A percentile compares a stretch with the other conserved stretches of the same genome.
Conservation (phyloP, 2,113 vertebrate species). For the Rattus rattus region DNA sequence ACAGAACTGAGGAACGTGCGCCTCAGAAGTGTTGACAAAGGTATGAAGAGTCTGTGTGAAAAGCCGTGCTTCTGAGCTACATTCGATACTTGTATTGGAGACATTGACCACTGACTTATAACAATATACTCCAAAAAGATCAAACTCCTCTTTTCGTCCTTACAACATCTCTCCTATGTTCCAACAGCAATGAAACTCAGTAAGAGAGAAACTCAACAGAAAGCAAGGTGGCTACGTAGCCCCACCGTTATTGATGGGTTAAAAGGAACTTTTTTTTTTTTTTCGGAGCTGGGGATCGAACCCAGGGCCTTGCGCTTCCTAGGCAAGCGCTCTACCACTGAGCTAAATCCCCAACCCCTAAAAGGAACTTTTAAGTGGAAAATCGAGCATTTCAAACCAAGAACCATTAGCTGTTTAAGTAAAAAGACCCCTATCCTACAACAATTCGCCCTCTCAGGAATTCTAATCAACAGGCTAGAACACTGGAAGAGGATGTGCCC, state of each 20-base stretch:
- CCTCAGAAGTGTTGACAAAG: background rate
- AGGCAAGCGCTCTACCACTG: too few relatives aligned
- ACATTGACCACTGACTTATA: background rate
- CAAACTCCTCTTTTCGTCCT: background rate
- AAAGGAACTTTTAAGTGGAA: background rate
- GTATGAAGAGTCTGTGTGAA: background rate
- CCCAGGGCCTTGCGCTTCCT: too few relatives aligned
- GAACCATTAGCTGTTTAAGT: background rate
- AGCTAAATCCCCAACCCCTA: too few relatives aligned
- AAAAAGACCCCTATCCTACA: background rate
- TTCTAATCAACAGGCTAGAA: background rate
- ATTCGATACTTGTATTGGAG: conserved; percentile 18
- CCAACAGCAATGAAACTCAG: background rate
- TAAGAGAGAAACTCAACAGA: background rate
- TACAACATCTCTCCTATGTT: background rate
- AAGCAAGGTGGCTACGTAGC: background rate
- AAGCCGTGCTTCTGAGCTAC: background rate
- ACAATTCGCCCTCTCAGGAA: background rate
- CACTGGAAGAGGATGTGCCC: too few relatives aligned
- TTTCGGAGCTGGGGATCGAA: too few relatives aligned
- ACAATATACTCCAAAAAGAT: background rate
- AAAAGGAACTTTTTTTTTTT: background rate
- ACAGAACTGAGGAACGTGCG: background rate
- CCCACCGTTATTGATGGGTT: background rate
- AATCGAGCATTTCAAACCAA: background rate